Base-by-base conservation (phyloP, 2,113 vertebrate species). In the Podocnemis expansa region DNA sequence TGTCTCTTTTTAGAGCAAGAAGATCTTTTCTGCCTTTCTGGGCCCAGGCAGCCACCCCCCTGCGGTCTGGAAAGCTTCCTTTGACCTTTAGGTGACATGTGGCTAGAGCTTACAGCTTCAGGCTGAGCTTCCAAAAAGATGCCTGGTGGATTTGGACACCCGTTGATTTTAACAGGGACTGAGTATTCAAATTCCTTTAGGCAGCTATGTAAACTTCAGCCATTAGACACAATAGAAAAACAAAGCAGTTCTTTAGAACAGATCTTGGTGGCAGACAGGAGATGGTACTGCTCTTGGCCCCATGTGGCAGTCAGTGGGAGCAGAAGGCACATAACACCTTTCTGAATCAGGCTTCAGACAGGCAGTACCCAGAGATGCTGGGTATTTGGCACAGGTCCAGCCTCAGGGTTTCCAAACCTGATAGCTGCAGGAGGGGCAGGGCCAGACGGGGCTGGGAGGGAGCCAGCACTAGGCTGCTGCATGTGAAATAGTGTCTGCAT, bases 1-100 rank as follows among this genome's bases (percentile, higher is more conserved):
- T 81, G 89, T 83, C 95, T 94, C 76, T 96, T 97, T 97, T 95
- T 95, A 93, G 90, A 94, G 49, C 31, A 56, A 95, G 96, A 88
- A 84, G 81, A 4, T 94, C 87, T 88, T 94, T 93, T 93, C 12
- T 95, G 84, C 63, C 91, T 91, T 93, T 83, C 92, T 1, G 2
- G 55, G 47, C 41, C 51, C 0, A 0, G 55, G 45, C 84, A 86
- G 45, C 43, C 41, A 58, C 34, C 55, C 8, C 11, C 21, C 22
- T 80, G 19, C 45, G 21, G 93, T 92, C 93, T 92, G 90, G 73
- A 21, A 47, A 41, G 80, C 78, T 96, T 96, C 87, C 83, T 83
- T 2, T 34, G 78, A 84, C 81, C 5, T 1, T 0, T 1, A 31
- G 54, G 21, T 5, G 8, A 73, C 79, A 63, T 34, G 6, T 29